Base-by-base conservation (phyloP, 1,140 invertebrate genomes). In the Caerostris extrusa region DNA sequence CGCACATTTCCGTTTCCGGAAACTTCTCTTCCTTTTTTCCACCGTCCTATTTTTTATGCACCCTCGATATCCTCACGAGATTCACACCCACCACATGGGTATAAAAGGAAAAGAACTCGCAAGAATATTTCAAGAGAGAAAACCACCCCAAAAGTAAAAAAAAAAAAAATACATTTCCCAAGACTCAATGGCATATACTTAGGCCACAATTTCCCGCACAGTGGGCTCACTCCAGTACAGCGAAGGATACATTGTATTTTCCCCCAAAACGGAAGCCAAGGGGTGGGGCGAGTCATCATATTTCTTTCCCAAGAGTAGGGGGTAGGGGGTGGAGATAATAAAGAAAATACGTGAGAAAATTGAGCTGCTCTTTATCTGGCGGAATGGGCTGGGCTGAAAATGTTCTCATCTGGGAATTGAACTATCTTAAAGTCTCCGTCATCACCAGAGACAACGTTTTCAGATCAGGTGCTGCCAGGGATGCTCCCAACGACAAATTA, bases 331-430 rank as follows among this genome's bases (percentile, higher is more conserved):
- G 2, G 86, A 88, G 86, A 88, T 88, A 88, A 88, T 88, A 88
- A 88, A 88, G 86, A 88, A 88, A 88, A 88, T 88, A 88, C 86
- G 86, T 88, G 86, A 88, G 86, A 88, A 88, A 88, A 88, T 88
- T 88, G 86, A 88, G 86, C 86, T 19, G 55, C 57, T 85, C 14
- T 60, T 88, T 88, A 88, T 88, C 86, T 77, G 7, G 86, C 55
- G 58, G 50, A 88, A n/a, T 58, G 58, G 60, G 7, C 19, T 17
- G 71, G 55, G 60, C 58, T 61, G 60, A 64, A 64, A 88, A 61
- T 61, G 53, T 19, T 88, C 86, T 57, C 86, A 8, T 17, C 14
- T 64, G 86, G 86, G 86, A 88, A 88, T 88, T 64, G 86, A 64
- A 64, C 86, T 64, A 88, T 88, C 86, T 88, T 61, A 55, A 64